phyloP scores from a whole-genome alignment of 2,113 vertebrate genomes.

The Athene noctua region DNA sequence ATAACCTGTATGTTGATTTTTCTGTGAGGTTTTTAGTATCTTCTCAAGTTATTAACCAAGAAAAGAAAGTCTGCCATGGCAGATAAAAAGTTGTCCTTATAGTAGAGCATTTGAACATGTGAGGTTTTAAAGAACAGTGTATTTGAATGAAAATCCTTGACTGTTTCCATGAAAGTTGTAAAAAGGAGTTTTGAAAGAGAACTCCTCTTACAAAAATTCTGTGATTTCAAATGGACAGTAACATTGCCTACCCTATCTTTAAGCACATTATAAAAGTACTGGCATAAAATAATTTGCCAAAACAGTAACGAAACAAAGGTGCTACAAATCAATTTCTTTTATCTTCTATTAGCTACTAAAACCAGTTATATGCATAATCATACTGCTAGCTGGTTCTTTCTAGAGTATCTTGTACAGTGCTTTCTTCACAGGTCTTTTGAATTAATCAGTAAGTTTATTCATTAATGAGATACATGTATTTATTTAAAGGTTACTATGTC shows the following conservation, averaged over 20 bases:
- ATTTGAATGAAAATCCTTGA: not conserved
- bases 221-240: not conserved
- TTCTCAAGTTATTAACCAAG: not conserved
- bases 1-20: not conserved
- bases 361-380: not conserved
- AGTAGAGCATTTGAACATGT: not conserved
- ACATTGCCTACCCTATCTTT: not conserved
- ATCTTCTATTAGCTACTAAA: not conserved
- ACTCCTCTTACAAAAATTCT: not conserved
- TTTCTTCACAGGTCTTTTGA: not conserved
- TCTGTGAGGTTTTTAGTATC: not conserved
- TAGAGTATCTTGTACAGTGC: not conserved
- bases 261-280: not conserved
- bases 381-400: not conserved
- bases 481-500: not conserved
- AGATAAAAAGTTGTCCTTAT: not conserved
- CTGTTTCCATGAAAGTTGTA: not conserved
- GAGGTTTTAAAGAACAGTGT: not conserved
- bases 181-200: not conserved
- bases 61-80: not conserved
- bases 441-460: not conserved
- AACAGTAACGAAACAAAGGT: not conserved
- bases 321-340: not conserved
- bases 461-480: not conserved
- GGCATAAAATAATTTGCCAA: not conserved